A percentile compares a stretch with the other conserved stretches of the same genome.
Evolutionary conservation across 2,888 invertebrate species (phyloP).

Genomic region (Standfussiana lucernea): DNA sequence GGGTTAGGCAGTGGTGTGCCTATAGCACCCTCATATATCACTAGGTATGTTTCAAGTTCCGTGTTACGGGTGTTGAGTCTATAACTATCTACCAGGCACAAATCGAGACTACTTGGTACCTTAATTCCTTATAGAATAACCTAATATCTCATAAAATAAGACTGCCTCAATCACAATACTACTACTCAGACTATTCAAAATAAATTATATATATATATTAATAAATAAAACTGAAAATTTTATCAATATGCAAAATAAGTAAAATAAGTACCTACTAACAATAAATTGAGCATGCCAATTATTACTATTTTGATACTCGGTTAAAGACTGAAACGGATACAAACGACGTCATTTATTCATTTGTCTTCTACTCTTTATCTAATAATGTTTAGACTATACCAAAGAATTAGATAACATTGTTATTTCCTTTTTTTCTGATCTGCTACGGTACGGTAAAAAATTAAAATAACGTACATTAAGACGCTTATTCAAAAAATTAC

Average conservation of each 20-base stretch:
- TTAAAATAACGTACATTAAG: conserved; percentile 2
- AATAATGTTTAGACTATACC: background rate
- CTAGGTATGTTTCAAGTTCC: background rate
- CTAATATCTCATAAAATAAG: background rate
- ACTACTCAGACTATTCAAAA: background rate
- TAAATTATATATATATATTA: no score
- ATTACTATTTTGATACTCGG: background rate
- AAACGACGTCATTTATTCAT: background rate
- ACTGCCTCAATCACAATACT: background rate
- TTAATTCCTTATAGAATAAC: background rate
- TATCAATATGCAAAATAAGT: background rate
- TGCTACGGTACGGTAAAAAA: conserved; percentile 15
- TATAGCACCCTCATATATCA: background rate
- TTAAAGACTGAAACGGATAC: background rate
- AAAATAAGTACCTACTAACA: conserved; percentile 5
- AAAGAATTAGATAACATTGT: background rate
- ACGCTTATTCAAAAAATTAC: background rate
- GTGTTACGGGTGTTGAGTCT: background rate
- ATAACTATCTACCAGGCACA: background rate
- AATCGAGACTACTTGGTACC: background rate
- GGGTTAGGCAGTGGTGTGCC: background rate
- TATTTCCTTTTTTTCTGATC: conserved; percentile 7
- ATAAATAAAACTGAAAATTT: no score
- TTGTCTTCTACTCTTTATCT: background rate
- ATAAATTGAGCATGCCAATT: background rate